Percentiles rank a stretch among this genome's conserved stretches.
Evolutionary conservation across 2,797 vertebrate genomes (phyloP).

Genomic region (Australoheros facetus): DNA sequence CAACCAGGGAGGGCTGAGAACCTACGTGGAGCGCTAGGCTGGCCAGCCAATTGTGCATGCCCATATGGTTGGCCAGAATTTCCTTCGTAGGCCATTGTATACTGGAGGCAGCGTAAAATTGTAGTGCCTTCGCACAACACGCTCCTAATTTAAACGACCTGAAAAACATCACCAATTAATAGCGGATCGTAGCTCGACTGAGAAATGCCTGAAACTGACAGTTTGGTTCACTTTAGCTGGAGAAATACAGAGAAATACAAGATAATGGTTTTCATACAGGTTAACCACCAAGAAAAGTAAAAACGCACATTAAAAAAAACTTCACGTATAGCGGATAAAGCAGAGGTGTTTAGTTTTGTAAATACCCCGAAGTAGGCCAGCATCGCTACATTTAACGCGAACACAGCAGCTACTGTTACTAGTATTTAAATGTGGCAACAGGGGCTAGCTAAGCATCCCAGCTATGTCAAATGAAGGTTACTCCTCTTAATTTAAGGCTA

Average conservation of each 20-base stretch:
- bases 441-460: slow-evolving; percentile 72
- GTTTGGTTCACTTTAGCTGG: background rate
- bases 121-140: background rate
- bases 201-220: slow-evolving; percentile 1
- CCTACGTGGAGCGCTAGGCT: background rate
- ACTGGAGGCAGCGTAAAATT: background rate
- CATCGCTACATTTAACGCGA: slow-evolving; percentile 26
- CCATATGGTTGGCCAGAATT: slow-evolving; percentile 33
- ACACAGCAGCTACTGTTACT: slow-evolving; percentile 26
- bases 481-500: slow-evolving; percentile 54
- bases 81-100: background rate
- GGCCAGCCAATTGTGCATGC: slow-evolving; percentile 25
- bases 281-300: background rate
- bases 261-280: background rate
- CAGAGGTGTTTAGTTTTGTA: background rate
- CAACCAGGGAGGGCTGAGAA: slow-evolving; percentile 12
- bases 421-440: slow-evolving; percentile 22
- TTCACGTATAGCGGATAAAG: background rate
- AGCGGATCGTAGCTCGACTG: slow-evolving; percentile 6
- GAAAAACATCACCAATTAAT: background rate
- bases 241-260: background rate
- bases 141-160: background rate
- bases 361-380: background rate
- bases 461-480: slow-evolving; percentile 87
- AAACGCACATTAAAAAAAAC: background rate